Base-by-base conservation (phyloP, 2,113 vertebrate genomes). In the Balaenoptera acutorostrata region DNA sequence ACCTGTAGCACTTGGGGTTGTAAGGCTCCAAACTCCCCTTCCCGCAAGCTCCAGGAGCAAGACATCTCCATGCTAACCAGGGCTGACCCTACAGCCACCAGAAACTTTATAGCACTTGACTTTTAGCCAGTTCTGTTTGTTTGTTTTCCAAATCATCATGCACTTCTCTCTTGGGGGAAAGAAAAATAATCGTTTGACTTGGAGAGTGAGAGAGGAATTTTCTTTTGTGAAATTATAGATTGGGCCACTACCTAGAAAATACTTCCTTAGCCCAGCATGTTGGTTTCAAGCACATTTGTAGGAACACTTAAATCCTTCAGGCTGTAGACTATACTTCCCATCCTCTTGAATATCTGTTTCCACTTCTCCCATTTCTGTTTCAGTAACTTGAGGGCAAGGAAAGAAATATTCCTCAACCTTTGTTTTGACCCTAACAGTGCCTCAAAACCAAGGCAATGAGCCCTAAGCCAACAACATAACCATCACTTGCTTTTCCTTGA, bases 181-280 rank as follows among this genome's bases (percentile, higher is more conserved):
- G 41, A n/a, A 61, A 49, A 46, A 68, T 25, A 83, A 96, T 75
- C 31, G 74, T 61, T 96, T 90, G 25, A 88, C 36, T 90, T 94
- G 18, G 31, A 63, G 49, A 8, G 2, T 61, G 20, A 90, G 10
- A 89, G 2, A 77, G 15, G 6, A 86, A 66, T 83, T 96, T 95
- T 75, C 41, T 66, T 83, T 96, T 77, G 46, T 93, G 21, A 97
- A 91, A 85, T 59, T 72, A 68, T n/a, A 72, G 77, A 93, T 91
- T 92, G 44, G 39, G n/a, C 29, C 29, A 71, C 63, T 27, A 75
- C 71, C 4, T 88, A 15, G 44, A 95, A 95, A 82, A 78, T 71
- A 39, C 0, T 95, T 90, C 44, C 68, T 87, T 83, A 91, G 33
- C 10, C 39, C 21, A 57, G 4, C 21, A 83, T 39, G 7, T 59